Evolutionary conservation across 2,888 invertebrate species (phyloP).

Genomic region (Drosophila recens): DNA sequence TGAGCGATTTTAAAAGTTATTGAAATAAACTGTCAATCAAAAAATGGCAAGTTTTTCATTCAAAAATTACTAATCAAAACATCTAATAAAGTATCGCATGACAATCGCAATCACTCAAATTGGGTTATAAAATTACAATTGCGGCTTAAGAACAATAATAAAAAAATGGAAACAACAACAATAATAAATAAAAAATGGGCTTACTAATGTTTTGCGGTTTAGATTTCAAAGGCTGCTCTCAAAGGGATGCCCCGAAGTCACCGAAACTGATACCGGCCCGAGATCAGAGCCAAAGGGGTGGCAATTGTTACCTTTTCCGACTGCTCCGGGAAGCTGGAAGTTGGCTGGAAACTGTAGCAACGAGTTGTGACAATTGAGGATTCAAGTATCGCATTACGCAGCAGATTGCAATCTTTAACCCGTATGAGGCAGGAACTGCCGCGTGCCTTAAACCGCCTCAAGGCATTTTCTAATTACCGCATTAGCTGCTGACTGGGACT

Average conservation of each 20-base stretch:
- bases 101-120: conserved; percentile 55
- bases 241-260: conserved; percentile 65
- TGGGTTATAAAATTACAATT: conserved; percentile 77
- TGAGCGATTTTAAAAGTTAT: conserved; percentile 12
- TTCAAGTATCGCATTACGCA: conserved; percentile 62
- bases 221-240: conserved; percentile 74
- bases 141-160: conserved; percentile 61
- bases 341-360: conserved; percentile 59
- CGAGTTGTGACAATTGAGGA: conserved; percentile 48
- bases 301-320: conserved; percentile 42
- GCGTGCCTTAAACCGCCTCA: conserved; percentile 62
- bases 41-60: conserved; percentile 8
- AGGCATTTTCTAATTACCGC: conserved; percentile 77
- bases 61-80: conserved; percentile 55
- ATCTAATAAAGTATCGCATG: conserved; percentile 60
- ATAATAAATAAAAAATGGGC: conserved; percentile 55
- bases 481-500: conserved; percentile 55
- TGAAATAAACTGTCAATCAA: conserved; percentile 23
- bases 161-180: conserved; percentile 25
- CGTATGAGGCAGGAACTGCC: conserved; percentile 48
- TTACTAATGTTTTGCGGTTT: conserved; percentile 72
- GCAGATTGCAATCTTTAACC: conserved; percentile 76
- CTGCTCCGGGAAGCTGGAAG: conserved; percentile 11
- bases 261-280: conserved; percentile 62
- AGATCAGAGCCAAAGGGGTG: conserved; percentile 67